phyloP scores from a whole-genome alignment of 2,888 invertebrate species.

The Lasioglossum calceatum region DNA sequence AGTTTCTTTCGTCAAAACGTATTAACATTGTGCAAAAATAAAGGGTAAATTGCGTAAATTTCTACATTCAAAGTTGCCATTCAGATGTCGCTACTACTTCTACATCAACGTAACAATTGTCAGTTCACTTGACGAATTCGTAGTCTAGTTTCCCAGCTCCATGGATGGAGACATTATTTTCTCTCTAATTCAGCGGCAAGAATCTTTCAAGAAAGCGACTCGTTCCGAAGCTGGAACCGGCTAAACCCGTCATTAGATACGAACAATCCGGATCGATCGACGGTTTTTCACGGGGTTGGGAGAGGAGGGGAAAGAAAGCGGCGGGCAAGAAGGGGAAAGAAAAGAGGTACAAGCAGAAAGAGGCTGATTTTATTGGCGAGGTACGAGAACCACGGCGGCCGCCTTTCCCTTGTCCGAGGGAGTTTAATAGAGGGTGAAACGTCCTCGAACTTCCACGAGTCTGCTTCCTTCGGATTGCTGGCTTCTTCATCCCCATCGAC shows the following conservation, averaged over 20 bases:
- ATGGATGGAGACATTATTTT: background rate
- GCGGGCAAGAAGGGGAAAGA: background rate
- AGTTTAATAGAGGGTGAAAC: constrained; percentile 85
- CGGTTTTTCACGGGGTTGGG: constrained; percentile 35
- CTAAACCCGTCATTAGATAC: constrained; percentile 30
- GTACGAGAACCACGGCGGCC: constrained; percentile 78
- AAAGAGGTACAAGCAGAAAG: constrained; percentile 50
- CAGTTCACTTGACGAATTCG: background rate
- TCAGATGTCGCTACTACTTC: too few species aligned
- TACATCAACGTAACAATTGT: background rate
- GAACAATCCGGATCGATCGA: constrained; percentile 58
- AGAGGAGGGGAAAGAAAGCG: constrained; percentile 19
- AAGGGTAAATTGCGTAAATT: too few species aligned
- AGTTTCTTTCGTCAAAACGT: background rate
- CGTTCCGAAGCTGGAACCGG: constrained; percentile 6
- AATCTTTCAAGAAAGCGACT: background rate
- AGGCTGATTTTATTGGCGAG: constrained; percentile 77
- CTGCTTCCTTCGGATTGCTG: constrained; percentile 67
- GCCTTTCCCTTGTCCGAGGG: constrained; percentile 87
- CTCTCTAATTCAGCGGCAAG: background rate
- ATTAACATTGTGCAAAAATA: too few species aligned
- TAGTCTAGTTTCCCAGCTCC: background rate
- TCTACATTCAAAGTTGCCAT: too few species aligned
- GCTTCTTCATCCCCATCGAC: constrained; percentile 63
- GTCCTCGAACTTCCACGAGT: constrained; percentile 73